Evolutionary conservation across 2,797 vertebrate genomes (phyloP).

Genomic region (Gymnothorax javanicus): DNA sequence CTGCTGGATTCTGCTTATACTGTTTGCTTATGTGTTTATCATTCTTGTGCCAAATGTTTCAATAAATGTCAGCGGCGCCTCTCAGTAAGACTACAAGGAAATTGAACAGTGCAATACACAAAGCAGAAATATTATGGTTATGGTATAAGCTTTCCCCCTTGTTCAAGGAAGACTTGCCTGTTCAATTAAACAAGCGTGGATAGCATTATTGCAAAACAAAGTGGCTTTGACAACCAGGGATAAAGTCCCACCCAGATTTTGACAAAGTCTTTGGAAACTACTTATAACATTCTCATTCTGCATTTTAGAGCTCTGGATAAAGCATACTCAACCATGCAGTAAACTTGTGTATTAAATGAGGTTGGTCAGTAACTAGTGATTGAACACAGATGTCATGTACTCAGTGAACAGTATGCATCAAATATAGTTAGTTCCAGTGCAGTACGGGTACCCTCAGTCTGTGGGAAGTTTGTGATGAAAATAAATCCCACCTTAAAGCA

Average conservation of each 20-base stretch:
- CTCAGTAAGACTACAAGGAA: not conserved
- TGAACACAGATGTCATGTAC: not conserved
- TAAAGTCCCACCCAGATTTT: not conserved
- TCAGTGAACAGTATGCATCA: not conserved
- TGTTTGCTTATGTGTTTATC: not conserved
- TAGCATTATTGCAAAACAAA: conserved; percentile 15
- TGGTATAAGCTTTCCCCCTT: not conserved
- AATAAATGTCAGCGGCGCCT: not conserved
- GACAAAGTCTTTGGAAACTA: not conserved
- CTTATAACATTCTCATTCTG: not conserved
- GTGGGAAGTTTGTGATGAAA: not conserved
- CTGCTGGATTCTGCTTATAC: not conserved
- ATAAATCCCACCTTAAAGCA: not conserved
- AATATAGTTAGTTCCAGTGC: not conserved
- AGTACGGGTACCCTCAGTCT: not conserved
- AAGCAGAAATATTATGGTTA: conserved; percentile 1
- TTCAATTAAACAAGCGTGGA: not conserved
- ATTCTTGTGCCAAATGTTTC: not conserved
- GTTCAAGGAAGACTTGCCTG: not conserved
- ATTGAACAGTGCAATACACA: not conserved
- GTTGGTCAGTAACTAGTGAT: not conserved
- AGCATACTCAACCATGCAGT: not conserved
- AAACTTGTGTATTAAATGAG: not conserved
- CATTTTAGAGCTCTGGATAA: not conserved
- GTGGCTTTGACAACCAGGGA: conserved; percentile 19